Evolutionary conservation across 2,113 vertebrate species (phyloP).

Genomic region (Rhadina sibilatrix): DNA sequence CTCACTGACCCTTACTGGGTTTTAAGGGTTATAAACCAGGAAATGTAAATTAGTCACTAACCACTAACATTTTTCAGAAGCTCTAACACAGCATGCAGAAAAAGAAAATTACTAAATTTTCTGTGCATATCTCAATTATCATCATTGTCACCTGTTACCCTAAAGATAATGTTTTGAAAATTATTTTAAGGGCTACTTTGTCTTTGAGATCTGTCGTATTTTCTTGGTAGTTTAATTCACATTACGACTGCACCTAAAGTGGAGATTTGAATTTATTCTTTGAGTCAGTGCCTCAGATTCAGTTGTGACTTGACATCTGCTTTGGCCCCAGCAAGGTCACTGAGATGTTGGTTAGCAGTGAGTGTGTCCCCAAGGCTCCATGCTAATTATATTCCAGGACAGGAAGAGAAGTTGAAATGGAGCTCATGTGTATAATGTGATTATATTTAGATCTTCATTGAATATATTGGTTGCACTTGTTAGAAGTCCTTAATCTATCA

Average conservation of each 20-base stretch:
- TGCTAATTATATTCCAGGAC: background rate
- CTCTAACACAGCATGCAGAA: background rate
- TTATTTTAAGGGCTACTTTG: background rate
- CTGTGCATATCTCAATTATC: background rate
- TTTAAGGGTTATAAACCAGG: background rate
- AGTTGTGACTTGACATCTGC: background rate
- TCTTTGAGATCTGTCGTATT: background rate
- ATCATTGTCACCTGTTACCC: background rate
- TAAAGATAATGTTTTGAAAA: background rate
- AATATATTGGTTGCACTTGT: background rate
- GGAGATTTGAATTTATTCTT: background rate
- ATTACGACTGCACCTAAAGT: background rate
- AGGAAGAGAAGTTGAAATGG: background rate
- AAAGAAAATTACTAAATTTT: background rate
- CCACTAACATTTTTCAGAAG: background rate
- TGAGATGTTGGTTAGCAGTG: background rate
- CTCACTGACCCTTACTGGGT: background rate
- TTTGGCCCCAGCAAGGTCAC: background rate
- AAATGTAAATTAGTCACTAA: background rate
- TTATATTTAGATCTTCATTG: background rate
- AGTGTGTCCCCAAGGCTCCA: background rate
- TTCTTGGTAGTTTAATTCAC: background rate
- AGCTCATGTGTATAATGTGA: background rate
- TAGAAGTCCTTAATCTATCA: background rate
- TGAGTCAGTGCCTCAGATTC: background rate